phyloP scores from a whole-genome alignment of 2,797 vertebrate genomes.

The Pygocentrus nattereri region DNA sequence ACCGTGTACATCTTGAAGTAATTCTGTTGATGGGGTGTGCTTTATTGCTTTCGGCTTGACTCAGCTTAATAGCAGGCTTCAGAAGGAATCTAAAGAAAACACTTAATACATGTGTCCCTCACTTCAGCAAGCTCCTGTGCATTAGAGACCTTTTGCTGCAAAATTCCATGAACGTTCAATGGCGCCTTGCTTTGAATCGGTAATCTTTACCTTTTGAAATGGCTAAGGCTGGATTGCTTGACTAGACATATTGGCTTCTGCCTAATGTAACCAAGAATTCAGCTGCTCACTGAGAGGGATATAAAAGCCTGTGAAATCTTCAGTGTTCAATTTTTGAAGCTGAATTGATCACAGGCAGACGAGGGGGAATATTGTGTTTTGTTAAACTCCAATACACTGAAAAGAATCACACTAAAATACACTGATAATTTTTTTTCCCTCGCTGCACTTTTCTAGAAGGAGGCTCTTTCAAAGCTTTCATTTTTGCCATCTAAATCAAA shows the following conservation, averaged over 20 bases:
- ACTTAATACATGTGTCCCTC: not conserved
- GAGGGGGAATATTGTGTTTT: not conserved
- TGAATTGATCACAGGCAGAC: not conserved
- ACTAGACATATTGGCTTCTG: constrained; percentile 17
- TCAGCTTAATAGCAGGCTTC: not conserved
- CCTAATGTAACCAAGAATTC: not conserved
- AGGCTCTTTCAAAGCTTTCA: not conserved
- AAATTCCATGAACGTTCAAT: constrained; percentile 15
- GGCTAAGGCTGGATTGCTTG: constrained; percentile 12
- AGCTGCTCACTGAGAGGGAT: not conserved
- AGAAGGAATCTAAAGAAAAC: not conserved
- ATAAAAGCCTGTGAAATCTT: constrained; percentile 19
- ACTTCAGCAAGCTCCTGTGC: constrained; percentile 14
- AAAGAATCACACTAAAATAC: not conserved
- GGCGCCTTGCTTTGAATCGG: constrained; percentile 1
- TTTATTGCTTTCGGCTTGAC: constrained; percentile 10
- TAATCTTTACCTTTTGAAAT: constrained; percentile 28
- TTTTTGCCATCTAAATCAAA: constrained; percentile 15
- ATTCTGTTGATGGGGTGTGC: not conserved
- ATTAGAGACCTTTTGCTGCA: not conserved
- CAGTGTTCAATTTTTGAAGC: not conserved
- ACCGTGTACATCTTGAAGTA: constrained; percentile 5
- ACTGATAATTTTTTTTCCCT: not conserved
- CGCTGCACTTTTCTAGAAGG: not conserved
- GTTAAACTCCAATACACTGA: not conserved